phyloP scores from a whole-genome alignment of 2,888 invertebrate species.

The Carabus problematicus region DNA sequence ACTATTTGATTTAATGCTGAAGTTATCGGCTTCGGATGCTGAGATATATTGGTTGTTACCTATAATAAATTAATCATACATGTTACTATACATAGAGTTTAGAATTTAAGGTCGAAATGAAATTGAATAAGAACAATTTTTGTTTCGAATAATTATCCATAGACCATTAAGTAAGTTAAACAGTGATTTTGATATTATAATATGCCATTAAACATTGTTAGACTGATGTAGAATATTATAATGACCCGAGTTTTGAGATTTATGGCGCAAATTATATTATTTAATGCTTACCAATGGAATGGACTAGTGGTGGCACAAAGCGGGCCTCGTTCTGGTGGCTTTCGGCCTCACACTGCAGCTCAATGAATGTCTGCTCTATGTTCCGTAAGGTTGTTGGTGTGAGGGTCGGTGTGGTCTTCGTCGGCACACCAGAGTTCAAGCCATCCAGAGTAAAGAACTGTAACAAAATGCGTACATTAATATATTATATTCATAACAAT shows the following conservation, averaged over 20 bases:
- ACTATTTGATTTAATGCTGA: constrained; percentile 48
- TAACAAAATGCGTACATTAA: constrained; percentile 55
- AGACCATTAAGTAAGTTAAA: too few relatives aligned
- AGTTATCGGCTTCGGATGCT: constrained; percentile 56
- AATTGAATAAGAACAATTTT: too few relatives aligned
- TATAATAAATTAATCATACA: constrained; percentile 46
- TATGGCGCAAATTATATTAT: too few relatives aligned
- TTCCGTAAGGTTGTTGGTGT: constrained; percentile 92
- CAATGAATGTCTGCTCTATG: constrained; percentile 91
- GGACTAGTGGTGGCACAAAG: constrained; percentile 84
- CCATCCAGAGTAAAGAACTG: constrained; percentile 87
- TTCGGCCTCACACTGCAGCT: constrained; percentile 79
- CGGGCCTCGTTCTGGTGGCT: constrained; percentile 86
- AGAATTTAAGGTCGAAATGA: too few relatives aligned
- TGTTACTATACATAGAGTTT: too few relatives aligned
- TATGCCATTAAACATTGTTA: too few relatives aligned
- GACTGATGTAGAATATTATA: too few relatives aligned
- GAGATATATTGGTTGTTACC: constrained; percentile 60
- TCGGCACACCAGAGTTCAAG: constrained; percentile 88
- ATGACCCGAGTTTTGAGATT: too few relatives aligned
- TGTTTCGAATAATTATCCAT: too few relatives aligned
- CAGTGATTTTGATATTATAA: too few relatives aligned
- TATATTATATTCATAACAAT: background rate
- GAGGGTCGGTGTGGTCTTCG: constrained; percentile 90
- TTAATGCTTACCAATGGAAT: constrained; percentile 57